Evolutionary conservation across 2,113 vertebrate species (phyloP), one percentile per base, ranked within the genome.

Genomic region (Amphiprion percula): DNA sequence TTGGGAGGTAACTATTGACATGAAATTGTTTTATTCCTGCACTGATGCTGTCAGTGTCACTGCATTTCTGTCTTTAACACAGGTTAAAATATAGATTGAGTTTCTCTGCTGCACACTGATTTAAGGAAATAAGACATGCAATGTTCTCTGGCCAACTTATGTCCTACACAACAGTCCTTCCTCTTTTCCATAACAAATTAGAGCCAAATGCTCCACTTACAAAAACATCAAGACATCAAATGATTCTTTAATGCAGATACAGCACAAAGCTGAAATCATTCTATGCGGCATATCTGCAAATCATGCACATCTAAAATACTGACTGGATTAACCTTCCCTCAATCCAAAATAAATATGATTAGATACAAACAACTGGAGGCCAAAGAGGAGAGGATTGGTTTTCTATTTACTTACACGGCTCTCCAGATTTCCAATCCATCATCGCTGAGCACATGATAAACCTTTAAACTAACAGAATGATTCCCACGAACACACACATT

Each of bases 131-230:
- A 19, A 74, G 54, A 74, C 65, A 59, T 11, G 65, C 65, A 59
- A 69, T 16, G 59, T 37, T 56, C 47, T 58, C 54, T 24, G 23
- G 66, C 56, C 49, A 21, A 56, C 49, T n/a, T 23, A 39, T 68
- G 83, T 89, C 63, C 73, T 56, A 80, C 54, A 79, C 58, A 80
- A 71, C 73, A 60, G 53, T 37, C 60, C 41, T 86, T 87, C 79
- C 74, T 73, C 56, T 52, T 66, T 47, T 46, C 54, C 64, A 41
- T 41, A 69, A 79, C 23, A 26, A 50, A 69, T 59, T 41, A 46
- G 49, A 54, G 67, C 66, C 54, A 60, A 74, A 58, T 52, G 77
- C 70, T 75, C 60, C 73, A 33, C 72, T 75, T 74, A 63, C 37
- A 69, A 74, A 82, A 87, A 71, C 62, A 54, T 67, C 44, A 14